A percentile compares a stretch with the other conserved stretches of the same genome.
Conservation (phyloP, 2,113 vertebrate species). For the Proterorhinus semilunaris region DNA sequence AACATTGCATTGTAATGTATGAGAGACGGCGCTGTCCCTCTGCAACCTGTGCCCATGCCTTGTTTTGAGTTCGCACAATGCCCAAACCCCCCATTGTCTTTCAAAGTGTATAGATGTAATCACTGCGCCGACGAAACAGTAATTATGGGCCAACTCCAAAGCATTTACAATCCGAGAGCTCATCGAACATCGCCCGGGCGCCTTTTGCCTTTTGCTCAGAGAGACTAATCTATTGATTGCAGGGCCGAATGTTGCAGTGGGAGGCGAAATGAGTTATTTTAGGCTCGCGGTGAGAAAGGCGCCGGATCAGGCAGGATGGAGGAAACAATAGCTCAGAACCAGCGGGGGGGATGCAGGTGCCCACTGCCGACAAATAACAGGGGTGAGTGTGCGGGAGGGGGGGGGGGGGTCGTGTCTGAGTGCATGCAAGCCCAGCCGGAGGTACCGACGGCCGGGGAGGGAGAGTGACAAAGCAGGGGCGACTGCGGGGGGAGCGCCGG, state of each 20-base stretch:
- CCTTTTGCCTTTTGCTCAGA: conserved; percentile 15
- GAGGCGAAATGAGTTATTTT: conserved; percentile 66
- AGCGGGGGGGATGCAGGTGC: conserved; percentile 53
- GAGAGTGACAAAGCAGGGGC: conserved; percentile 35
- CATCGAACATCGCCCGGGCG: conserved; percentile 1
- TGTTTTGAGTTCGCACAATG: not conserved
- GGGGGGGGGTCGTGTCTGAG: conserved; percentile 10
- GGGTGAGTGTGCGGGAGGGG: conserved; percentile 16
- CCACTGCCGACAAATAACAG: conserved; percentile 38
- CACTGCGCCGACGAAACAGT: not conserved
- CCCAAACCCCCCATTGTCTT: not conserved
- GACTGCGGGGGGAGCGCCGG: conserved; percentile 28
- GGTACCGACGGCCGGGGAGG: not conserved
- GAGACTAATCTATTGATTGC: conserved; percentile 66
- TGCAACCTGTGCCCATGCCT: too few relatives aligned
- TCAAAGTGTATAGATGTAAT: conserved; percentile 2
- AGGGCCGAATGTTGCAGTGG: conserved; percentile 54
- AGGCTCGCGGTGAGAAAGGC: conserved; percentile 41
- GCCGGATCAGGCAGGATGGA: conserved; percentile 19
- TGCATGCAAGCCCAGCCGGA: conserved; percentile 20
- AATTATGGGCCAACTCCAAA: conserved; percentile 15
- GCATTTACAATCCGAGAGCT: not conserved
- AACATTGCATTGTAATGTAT: too few relatives aligned
- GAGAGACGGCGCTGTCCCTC: too few relatives aligned
- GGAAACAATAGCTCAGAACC: conserved; percentile 55